These are phyloP conservation scores for Cephus spinipes DNA, from an alignment of 2,888 invertebrate species.

Conservation along the genomic window DNA sequence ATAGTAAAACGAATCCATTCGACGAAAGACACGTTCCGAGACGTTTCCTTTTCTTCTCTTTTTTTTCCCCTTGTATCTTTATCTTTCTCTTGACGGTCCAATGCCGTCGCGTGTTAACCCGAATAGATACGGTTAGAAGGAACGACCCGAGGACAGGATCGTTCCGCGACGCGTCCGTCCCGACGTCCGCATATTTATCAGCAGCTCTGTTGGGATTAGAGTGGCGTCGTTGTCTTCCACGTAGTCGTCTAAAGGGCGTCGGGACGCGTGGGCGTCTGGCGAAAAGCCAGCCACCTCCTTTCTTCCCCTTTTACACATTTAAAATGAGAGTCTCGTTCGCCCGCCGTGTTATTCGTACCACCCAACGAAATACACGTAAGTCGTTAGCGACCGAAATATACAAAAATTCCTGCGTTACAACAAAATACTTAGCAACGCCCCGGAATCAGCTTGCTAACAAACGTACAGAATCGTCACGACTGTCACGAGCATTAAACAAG, in stretches of 20 bases:
- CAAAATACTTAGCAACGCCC: background rate
- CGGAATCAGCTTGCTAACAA: background rate
- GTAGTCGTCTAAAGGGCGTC: constrained; percentile 8
- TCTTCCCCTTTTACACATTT: background rate
- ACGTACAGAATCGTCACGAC: background rate
- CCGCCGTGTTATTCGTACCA: background rate
- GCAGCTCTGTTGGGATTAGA: constrained; percentile 37
- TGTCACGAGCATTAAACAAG: background rate
- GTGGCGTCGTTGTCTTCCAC: constrained; percentile 33
- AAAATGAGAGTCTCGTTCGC: background rate
- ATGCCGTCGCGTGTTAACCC: constrained; percentile 20
- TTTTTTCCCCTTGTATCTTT: background rate
- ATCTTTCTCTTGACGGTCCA: constrained; percentile 14
- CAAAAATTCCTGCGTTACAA: constrained; percentile 14
- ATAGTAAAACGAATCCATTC: background rate
- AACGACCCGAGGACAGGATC: constrained; percentile 18
- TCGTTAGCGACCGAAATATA: constrained; percentile 23
- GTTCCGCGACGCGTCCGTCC: constrained; percentile 8
- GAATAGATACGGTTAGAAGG: background rate
- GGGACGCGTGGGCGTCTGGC: constrained; percentile 47
- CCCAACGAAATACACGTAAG: constrained; percentile 13
- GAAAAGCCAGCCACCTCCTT: constrained; percentile 37
- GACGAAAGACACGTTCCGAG: background rate
- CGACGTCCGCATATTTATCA: constrained; percentile 25
- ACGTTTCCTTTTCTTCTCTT: background rate